Evolutionary conservation across 2,797 vertebrate genomes (phyloP), one percentile per base, ranked within the genome.

Genomic region (Halcyon badia): DNA sequence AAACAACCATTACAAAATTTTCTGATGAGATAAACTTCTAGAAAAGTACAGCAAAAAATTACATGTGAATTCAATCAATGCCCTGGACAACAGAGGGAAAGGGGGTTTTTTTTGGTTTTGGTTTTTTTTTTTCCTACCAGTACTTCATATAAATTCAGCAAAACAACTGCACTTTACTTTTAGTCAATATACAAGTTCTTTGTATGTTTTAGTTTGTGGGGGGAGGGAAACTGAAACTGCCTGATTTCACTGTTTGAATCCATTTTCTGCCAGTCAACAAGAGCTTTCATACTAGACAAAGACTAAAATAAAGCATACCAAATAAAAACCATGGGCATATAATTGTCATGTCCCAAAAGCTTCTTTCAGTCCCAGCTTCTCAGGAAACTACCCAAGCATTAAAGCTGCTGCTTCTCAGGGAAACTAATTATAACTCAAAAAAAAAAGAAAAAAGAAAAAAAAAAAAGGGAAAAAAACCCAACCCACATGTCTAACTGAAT

Each of bases 371-470:
- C 81, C 39, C 75, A 89, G 73, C 52, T 97, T 94, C 91, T 97
- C 90, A 95, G 93, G 93, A 95, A 97, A 87, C 85, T 96, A 94
- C 56, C 88, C 80, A 93, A 80, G 88, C 93, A 93, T 95, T 93
- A 96, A 97, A 90, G 86, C 77, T 87, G 52, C 57, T 92, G 60
- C 78, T 42, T 94, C 91, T 94, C 70, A 89, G 77, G 90, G 17
- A 95, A 95, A 93, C 42, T 75, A 95, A 95, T 93, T 93, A 95
- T 87, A 95, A 92, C 35, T 39, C 14, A 61, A 66, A 39, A 14
- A 66, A 66, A 46, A 33, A 35, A 42, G 66, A 56, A 37, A 77
- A 31, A 66, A 51, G 76, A 62, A 1, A 10, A 80, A 28, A 71
- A 64, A 48, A 48, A 48, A 4, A 7, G 1, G 9, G 3, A 1